Percentiles rank a stretch among this genome's conserved stretches.
Conservation (phyloP, 2,888 invertebrate genomes). For the Epistrophe eligans region DNA sequence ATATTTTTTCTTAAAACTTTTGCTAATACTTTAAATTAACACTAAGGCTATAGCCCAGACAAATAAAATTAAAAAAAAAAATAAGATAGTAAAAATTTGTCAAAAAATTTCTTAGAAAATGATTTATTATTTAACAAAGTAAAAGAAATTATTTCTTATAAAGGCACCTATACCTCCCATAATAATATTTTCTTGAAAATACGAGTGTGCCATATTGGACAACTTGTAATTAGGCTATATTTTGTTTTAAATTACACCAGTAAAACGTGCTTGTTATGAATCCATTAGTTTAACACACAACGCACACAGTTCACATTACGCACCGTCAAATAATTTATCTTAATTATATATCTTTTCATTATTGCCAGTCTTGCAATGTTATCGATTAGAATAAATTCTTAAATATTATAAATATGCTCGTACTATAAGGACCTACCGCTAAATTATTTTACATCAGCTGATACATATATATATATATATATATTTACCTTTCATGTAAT, state of each 20-base stretch:
- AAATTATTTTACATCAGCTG: constrained; percentile 19
- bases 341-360: constrained; percentile 21
- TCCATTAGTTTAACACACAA: constrained; percentile 10
- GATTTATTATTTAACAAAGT: too few species aligned
- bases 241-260: constrained; percentile 25
- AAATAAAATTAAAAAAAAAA: too few species aligned
- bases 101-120: too few species aligned
- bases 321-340: constrained; percentile 31
- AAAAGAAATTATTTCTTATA: too few species aligned
- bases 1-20: too few species aligned
- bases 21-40: too few species aligned
- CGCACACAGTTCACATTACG: constrained; percentile 6
- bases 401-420: not conserved
- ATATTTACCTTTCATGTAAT: not conserved
- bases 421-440: too few species aligned
- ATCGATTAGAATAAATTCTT: constrained; percentile 45
- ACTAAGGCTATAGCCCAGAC: too few species aligned
- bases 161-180: not conserved
- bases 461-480: not conserved
- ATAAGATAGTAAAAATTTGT: too few species aligned
- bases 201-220: constrained; percentile 1
- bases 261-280: constrained; percentile 31
- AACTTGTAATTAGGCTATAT: constrained; percentile 11
- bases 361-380: not conserved
- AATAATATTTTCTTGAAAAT: not conserved